These are phyloP conservation scores for Elephas maximus DNA, from an alignment of 2,113 vertebrate species.

Conservation along the genomic window DNA sequence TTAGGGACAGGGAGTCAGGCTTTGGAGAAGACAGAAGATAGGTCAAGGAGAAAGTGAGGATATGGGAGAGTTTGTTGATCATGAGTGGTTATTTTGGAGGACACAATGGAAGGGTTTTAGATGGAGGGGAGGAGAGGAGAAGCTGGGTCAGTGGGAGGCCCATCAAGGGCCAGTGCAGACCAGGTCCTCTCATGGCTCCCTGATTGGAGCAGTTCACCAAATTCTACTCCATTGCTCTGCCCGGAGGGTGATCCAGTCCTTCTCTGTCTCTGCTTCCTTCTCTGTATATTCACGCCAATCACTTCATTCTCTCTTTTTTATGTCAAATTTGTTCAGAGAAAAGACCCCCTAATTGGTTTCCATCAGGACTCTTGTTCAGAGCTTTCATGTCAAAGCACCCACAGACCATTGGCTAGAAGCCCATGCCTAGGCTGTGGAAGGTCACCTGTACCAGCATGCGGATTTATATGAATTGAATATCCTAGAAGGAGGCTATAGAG, in stretches of 20 bases:
- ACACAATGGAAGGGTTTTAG: neutral
- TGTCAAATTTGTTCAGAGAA: neutral
- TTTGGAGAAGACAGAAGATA: conserved; percentile 8
- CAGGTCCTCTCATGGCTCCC: neutral
- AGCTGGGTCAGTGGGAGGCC: neutral
- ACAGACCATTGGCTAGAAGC: neutral
- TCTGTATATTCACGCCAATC: neutral
- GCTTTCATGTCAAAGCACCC: neutral
- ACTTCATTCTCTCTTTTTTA: neutral
- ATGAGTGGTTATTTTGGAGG: neutral
- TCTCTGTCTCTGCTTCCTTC: neutral
- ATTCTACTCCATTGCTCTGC: neutral
- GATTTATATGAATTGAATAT: neutral
- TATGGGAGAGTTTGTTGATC: neutral
- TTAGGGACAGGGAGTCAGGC: neutral
- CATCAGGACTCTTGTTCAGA: neutral
- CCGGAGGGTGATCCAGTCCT: neutral
- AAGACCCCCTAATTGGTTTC: neutral
- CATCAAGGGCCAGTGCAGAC: neutral
- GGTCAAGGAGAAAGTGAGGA: neutral
- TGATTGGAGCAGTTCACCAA: neutral
- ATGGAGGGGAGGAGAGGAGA: neutral
- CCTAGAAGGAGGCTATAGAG: neutral
- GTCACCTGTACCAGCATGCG: neutral
- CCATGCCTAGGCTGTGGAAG: neutral